These are phyloP conservation scores for Gobio gobio DNA, from an alignment of 2,113 vertebrate genomes.

Conservation along the genomic window DNA sequence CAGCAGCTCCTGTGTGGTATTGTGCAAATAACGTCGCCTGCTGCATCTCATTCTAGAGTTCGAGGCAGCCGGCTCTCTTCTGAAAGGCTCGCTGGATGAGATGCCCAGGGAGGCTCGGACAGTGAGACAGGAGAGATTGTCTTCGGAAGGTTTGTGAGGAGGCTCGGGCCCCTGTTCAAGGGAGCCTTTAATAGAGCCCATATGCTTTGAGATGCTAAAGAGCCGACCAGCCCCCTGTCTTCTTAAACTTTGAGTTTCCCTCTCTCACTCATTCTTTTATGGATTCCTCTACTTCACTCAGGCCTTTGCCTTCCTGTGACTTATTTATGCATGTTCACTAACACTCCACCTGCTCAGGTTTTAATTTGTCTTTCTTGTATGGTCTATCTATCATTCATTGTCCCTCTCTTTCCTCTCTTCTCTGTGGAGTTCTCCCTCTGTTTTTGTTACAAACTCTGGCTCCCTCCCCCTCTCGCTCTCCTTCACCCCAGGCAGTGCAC, in stretches of 20 bases:
- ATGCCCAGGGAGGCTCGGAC: conserved; percentile 1
- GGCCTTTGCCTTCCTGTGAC: not conserved
- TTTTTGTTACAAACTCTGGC: conserved; percentile 37
- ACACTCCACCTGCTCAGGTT: conserved; percentile 9
- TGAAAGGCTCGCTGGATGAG: not conserved
- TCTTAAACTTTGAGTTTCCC: conserved; percentile 32
- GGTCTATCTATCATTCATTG: not conserved
- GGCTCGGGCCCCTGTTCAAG: conserved; percentile 35
- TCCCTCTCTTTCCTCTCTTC: not conserved
- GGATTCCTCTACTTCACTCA: not conserved
- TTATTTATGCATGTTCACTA: not conserved
- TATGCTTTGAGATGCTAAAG: conserved; percentile 77
- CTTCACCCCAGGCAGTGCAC: conserved; percentile 60
- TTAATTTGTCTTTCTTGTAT: conserved; percentile 38
- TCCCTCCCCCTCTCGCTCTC: conserved; percentile 29
- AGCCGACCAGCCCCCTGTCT: conserved; percentile 64
- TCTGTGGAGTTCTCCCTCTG: not conserved
- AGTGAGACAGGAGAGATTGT: conserved; percentile 31
- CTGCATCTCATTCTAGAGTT: conserved; percentile 51
- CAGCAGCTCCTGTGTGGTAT: conserved; percentile 54
- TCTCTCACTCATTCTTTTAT: conserved; percentile 11
- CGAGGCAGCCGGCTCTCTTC: conserved; percentile 1
- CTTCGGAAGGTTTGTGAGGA: conserved; percentile 16
- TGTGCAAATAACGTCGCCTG: conserved; percentile 41
- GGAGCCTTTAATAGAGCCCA: conserved; percentile 66